These are phyloP conservation scores for Hydractinia symbiolongicarpus DNA, from an alignment of 30 jellyfish, hydroid and myxozoan species.

Conservation along the genomic window DNA sequence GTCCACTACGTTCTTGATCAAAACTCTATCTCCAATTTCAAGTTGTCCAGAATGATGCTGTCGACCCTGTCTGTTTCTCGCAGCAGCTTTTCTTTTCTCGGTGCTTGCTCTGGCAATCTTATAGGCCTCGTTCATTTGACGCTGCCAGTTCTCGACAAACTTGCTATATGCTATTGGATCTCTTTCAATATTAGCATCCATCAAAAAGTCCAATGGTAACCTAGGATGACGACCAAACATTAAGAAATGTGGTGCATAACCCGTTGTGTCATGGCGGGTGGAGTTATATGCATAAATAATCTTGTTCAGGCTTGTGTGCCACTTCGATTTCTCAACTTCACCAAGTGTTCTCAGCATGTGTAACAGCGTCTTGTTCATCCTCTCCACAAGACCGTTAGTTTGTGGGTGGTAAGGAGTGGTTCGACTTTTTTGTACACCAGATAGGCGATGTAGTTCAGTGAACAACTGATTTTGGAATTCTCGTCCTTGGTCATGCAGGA, in stretches of 20 bases:
- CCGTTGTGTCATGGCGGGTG: conserved; percentile 38
- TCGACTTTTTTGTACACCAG: conserved; percentile 23
- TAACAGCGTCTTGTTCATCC: conserved; percentile 14
- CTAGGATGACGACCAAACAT: conserved; percentile 34
- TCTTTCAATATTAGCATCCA: background rate
- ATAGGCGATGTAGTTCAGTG: background rate
- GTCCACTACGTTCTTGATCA: no score
- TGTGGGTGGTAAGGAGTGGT: conserved; percentile 39
- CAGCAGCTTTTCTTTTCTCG: no score
- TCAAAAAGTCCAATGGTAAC: conserved; percentile 31
- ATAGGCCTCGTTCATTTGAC: no score
- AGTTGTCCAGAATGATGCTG: no score
- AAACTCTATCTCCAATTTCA: no score
- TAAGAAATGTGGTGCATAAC: conserved; percentile 36
- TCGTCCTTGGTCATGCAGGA: conserved; percentile 34
- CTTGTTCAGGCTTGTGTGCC: conserved; percentile 21
- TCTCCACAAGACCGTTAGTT: conserved; percentile 12
- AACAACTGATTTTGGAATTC: conserved; percentile 19
- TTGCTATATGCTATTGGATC: no score
- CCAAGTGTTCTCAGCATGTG: background rate
- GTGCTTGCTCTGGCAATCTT: no score
- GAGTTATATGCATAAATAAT: conserved; percentile 32
- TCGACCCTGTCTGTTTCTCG: no score
- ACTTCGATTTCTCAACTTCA: conserved; percentile 14
- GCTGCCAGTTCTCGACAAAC: no score